Evolutionary conservation across 1,140 invertebrate species (phyloP), one percentile per base, ranked within the genome.

Genomic region (Chironomus tepperi): DNA sequence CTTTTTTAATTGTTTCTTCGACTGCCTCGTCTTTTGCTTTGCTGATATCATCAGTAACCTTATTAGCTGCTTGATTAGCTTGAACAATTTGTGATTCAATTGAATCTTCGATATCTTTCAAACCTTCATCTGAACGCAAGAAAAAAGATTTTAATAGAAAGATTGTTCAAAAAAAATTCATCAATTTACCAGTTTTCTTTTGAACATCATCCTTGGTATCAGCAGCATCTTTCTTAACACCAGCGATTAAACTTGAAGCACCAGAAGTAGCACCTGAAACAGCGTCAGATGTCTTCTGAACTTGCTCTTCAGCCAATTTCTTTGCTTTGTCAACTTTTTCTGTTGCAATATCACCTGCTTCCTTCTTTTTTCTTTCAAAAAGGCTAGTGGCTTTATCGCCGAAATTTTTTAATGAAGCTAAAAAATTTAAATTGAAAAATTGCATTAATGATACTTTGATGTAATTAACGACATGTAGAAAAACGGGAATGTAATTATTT

Each of bases 321-420:
- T 84, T 83, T 5, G 85, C 87, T 73, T 85, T 84, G 43, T 83
- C 77, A 1, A 81, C 86, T 80, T 87, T 87, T 76, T 87, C 85
- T 34, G 79, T 76, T n/a, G 86, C 86, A 75, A 87, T 75, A 75
- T 86, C 84, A 76, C 84, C 85, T 7, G 83, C 86, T 81, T 88
- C 87, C 76, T 87, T 86, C 84, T 88, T 88, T 84, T 88, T 88
- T 75, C 84, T 83, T 64, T 87, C 86, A 80, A 88, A 87, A 74
- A 88, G 82, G 19, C 84, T 85, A 43, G 86, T 85, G 34, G 87
- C 87, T 81, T 87, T 87, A 81, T 87, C 86, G 77, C 86, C 86
- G 80, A 87, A 83, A 81, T 82, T 87, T 81, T 85, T 85, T 82
- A 87, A 84, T 75, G 86, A 86, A 43, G 85, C 86, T 87, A 79